Percentiles rank a stretch among this genome's conserved stretches.
These are phyloP conservation scores for Lethrus apterus DNA, from an alignment of 1,140 invertebrate genomes.

Conservation along the genomic window DNA sequence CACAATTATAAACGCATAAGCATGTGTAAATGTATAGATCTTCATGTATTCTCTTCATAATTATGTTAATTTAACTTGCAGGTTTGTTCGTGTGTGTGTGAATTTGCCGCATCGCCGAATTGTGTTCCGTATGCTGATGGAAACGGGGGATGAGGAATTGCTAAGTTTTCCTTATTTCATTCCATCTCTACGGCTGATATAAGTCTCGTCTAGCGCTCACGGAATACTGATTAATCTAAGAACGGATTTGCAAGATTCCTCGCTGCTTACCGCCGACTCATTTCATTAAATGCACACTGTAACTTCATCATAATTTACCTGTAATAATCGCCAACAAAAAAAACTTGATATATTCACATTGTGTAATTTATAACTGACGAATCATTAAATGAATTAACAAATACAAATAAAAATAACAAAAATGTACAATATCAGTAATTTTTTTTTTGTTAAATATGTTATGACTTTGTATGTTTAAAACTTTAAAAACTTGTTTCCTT, in stretches of 20 bases:
- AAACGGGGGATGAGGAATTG: constrained; percentile 33
- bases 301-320: constrained; percentile 15
- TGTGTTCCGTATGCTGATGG: too few relatives aligned
- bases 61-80: too few relatives aligned
- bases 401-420: too few relatives aligned
- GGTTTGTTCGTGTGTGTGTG: too few relatives aligned
- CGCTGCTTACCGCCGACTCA: constrained; percentile 9
- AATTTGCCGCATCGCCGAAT: too few relatives aligned
- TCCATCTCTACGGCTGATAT: constrained; percentile 37
- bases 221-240: constrained; percentile 38
- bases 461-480: too few relatives aligned
- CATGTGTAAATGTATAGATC: too few relatives aligned
- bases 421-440: too few relatives aligned
- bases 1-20: too few relatives aligned
- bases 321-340: neutral
- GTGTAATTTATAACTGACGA: neutral
- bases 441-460: too few relatives aligned
- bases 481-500: too few relatives aligned
- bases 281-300: constrained; percentile 11
- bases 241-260: constrained; percentile 32
- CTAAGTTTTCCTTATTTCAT: constrained; percentile 40
- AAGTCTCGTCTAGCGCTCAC: constrained; percentile 30
- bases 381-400: neutral
- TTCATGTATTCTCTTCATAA: too few relatives aligned
- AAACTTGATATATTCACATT: neutral